Evolutionary conservation across 2,888 invertebrate genomes (phyloP), one percentile per base, ranked within the genome.

Genomic region (Cynaeus angustus): DNA sequence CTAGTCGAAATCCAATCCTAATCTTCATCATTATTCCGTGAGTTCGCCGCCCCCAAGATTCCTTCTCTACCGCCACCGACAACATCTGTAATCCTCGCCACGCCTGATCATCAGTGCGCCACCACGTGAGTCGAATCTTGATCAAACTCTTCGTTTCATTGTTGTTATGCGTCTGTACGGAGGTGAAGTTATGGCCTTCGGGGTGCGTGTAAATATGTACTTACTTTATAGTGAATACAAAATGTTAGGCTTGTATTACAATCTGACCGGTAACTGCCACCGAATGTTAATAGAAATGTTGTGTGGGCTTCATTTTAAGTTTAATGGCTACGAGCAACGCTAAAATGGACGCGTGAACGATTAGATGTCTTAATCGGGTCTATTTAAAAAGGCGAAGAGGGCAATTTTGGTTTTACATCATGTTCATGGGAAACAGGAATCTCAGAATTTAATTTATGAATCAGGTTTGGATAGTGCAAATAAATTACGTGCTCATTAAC

Each of bases 11-110:
- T 72, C 73, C 74, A 71, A 76, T 76, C 74, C 73, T 74, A 75
- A 75, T 76, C 76, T 76, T 74, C 72, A 75, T 76, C 74, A 72
- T 74, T 76, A 76, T 76, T 75, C 76, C 58, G 70, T 65, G 46
- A 66, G 70, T 65, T 68, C 59, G 62, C 68, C 72, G 65, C 64
- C 65, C 68, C 55, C 67, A 43, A 37, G 56, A 26, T 13, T 41
- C 12, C 59, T 14, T n/a, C 46, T 13, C 46, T 48, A 30, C 59
- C 64, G 69, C 69, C 72, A 50, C 59, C 74, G 72, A 74, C 76
- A 75, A 75, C 76, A 75, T 75, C 75, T 75, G 76, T 75, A 76
- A 76, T 76, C 76, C 75, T 12, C 50, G 72, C 73, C 74, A 74
- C 71, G 71, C 74, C 70, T 67, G 75, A 74, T 76, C 74, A 74